A percentile compares a stretch with the other conserved stretches of the same genome.
Conservation (phyloP, 2,113 vertebrate species). For the Ceyx melanurus region DNA sequence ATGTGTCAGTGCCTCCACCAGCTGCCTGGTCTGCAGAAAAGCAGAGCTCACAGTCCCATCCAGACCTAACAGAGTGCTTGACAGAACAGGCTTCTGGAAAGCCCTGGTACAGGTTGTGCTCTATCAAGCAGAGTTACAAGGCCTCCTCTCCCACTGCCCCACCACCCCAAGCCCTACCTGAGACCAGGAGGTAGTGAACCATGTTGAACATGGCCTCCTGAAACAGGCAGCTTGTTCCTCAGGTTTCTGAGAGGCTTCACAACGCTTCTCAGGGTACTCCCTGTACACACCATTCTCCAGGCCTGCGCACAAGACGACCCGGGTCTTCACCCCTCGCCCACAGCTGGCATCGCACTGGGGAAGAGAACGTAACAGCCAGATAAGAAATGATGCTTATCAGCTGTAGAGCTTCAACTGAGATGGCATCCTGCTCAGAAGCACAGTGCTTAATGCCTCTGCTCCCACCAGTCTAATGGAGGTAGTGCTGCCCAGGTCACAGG, state of each 20-base stretch:
- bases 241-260: constrained; percentile 66
- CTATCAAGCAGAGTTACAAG: not conserved
- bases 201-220: constrained; percentile 82
- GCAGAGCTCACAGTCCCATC: not conserved
- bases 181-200: constrained; percentile 88
- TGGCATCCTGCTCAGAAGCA: not conserved
- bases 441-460: not conserved
- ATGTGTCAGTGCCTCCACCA: not conserved
- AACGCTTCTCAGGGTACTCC: constrained; percentile 77
- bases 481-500: not conserved
- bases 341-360: constrained; percentile 81
- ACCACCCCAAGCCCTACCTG: constrained; percentile 73
- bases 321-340: constrained; percentile 76
- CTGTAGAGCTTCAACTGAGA: not conserved
- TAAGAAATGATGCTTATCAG: rapidly evolving
- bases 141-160: not conserved
- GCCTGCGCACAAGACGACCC: constrained; percentile 79
- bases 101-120: not conserved
- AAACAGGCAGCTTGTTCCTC: constrained; percentile 77
- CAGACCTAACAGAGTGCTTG: not conserved
- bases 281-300: constrained; percentile 79
- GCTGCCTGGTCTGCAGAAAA: not conserved
- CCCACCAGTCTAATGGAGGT: not conserved
- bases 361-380: not conserved
- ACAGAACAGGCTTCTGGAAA: not conserved